Percentiles rank a stretch among this genome's conserved stretches.
Evolutionary conservation across 2,113 vertebrate genomes (phyloP).

Genomic region (Eidolon helvum): DNA sequence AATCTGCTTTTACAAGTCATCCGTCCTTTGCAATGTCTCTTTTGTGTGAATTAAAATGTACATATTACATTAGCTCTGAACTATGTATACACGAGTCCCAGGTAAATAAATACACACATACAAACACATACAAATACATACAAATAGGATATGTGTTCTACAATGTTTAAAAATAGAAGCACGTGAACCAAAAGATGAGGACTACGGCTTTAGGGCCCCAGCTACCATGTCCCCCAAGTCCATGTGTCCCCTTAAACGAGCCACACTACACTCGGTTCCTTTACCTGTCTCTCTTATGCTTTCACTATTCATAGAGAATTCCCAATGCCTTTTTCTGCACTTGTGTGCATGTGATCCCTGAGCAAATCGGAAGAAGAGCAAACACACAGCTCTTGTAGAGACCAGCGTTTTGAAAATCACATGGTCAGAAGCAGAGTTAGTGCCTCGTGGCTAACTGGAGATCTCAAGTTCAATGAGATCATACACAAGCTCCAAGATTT

Average conservation of each 20-base stretch:
- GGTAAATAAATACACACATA: neutral
- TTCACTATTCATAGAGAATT: neutral
- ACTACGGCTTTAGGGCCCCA: neutral
- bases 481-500: neutral
- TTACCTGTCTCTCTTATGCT: accelerated
- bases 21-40: neutral
- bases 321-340: neutral
- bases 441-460: neutral
- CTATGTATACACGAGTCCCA: neutral
- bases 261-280: neutral
- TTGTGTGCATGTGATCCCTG: neutral
- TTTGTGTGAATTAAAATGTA: neutral
- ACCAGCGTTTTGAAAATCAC: neutral
- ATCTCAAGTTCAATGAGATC: neutral
- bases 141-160: too few relatives aligned
- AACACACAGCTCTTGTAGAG: neutral
- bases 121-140: neutral
- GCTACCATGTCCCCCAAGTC: neutral
- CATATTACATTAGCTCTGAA: neutral
- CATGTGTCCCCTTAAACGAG: neutral
- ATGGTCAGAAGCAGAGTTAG: neutral
- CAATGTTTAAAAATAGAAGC: neutral
- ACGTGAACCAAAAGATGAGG: neutral
- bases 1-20: neutral
- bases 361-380: neutral